A percentile compares a stretch with the other conserved stretches of the same genome.
Evolutionary conservation across 2,888 invertebrate species (phyloP).

Genomic region (Lepidochitona cinerea): DNA sequence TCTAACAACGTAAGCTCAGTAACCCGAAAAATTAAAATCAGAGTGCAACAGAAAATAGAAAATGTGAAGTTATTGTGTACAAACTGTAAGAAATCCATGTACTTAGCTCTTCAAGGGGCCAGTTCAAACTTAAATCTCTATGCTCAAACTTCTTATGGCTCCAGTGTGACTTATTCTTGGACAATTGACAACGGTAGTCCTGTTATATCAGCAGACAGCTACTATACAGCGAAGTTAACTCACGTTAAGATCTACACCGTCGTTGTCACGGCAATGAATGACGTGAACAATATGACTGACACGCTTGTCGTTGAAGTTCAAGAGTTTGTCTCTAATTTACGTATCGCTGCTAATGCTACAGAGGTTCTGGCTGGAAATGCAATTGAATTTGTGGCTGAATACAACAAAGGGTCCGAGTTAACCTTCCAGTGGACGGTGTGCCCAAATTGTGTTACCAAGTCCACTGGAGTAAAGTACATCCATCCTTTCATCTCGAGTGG

Average conservation of each 20-base stretch:
- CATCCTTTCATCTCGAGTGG: not conserved
- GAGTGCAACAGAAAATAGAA: not conserved
- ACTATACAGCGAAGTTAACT: not conserved
- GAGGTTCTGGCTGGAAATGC: not conserved
- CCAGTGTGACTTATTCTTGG: not conserved
- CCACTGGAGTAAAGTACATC: not conserved
- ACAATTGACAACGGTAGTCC: not conserved
- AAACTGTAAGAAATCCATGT: not conserved
- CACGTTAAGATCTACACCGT: not conserved
- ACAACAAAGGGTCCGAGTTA: not conserved
- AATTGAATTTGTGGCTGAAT: not conserved
- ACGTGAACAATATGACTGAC: not conserved
- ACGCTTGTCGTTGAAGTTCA: not conserved
- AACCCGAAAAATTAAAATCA: not conserved
- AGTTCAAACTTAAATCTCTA: not conserved
- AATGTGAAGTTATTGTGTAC: not conserved
- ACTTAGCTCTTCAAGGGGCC: not conserved
- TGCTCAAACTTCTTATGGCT: not conserved
- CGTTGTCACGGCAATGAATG: not conserved
- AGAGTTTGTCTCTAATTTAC: not conserved
- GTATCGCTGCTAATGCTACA: not conserved
- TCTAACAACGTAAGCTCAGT: not conserved
- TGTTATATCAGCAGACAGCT: not conserved
- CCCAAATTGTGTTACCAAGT: not conserved
- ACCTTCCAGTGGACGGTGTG: not conserved